Evolutionary conservation across 2,797 vertebrate species (phyloP).

Genomic region (Ptychobarbus kaznakovi): DNA sequence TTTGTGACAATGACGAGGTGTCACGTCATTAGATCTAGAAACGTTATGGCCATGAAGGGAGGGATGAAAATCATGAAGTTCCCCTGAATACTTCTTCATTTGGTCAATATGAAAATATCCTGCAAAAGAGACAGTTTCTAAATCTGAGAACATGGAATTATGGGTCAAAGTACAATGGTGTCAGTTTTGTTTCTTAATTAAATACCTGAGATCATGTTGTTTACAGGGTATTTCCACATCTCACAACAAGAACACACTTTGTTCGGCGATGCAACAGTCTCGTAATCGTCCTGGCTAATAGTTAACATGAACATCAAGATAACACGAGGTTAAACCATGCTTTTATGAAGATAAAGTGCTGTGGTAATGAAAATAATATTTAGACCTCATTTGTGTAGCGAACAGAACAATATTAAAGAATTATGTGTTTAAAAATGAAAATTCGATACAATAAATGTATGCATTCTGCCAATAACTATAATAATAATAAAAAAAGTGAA

Average conservation of each 20-base stretch:
- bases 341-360: conserved; percentile 12
- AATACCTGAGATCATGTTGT: conserved; percentile 85
- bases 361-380: background rate
- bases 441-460: background rate
- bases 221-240: conserved; percentile 76
- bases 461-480: background rate
- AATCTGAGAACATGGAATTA: background rate
- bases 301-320: conserved; percentile 5
- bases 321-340: conserved; percentile 13
- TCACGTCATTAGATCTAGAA: conserved; percentile 62
- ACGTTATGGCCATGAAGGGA: conserved; percentile 72
- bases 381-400: background rate
- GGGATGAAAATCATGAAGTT: conserved; percentile 81
- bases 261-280: conserved; percentile 22
- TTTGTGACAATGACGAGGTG: conserved; percentile 11
- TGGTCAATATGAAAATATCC: conserved; percentile 81
- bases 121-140: conserved; percentile 59
- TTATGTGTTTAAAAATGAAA: background rate
- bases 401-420: background rate
- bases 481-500: background rate
- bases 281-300: conserved; percentile 47
- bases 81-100: conserved; percentile 84
- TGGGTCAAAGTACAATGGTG: background rate
- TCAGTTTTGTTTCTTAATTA: background rate
- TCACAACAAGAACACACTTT: conserved; percentile 62